Conservation (phyloP, 2,888 invertebrate genomes). For the Dinocampus coccinellae region DNA sequence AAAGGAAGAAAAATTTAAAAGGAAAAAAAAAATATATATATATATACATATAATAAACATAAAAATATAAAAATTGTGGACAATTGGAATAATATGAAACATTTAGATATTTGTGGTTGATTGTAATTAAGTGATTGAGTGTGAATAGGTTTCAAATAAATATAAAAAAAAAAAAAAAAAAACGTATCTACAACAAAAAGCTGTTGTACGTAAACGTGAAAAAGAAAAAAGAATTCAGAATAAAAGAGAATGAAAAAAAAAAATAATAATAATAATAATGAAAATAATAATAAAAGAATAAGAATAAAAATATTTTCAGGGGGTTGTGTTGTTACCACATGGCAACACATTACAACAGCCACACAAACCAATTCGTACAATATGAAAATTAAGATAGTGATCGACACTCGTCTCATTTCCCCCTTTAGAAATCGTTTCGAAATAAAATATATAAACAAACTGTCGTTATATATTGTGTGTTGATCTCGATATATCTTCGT, state of each 20-base stretch:
- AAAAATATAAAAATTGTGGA: neutral
- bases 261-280: neutral
- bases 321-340: neutral
- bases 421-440: neutral
- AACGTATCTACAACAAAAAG: too few species aligned
- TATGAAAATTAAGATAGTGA: constrained; percentile 32
- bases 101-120: neutral
- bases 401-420: constrained; percentile 11
- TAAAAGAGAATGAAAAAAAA: too few species aligned
- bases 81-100: neutral
- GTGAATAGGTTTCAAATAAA: neutral
- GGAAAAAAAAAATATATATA: too few species aligned
- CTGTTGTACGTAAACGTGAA: too few species aligned
- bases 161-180: neutral
- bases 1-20: too few species aligned
- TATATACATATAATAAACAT: too few species aligned
- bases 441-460: constrained; percentile 9
- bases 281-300: neutral
- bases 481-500: constrained; percentile 6
- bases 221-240: too few species aligned
- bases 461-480: neutral
- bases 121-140: neutral
- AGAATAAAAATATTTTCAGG: neutral
- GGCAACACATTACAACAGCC: neutral
- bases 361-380: constrained; percentile 12